phyloP scores from a whole-genome alignment of 1,140 invertebrate species.

The Tetramorium simillimum region DNA sequence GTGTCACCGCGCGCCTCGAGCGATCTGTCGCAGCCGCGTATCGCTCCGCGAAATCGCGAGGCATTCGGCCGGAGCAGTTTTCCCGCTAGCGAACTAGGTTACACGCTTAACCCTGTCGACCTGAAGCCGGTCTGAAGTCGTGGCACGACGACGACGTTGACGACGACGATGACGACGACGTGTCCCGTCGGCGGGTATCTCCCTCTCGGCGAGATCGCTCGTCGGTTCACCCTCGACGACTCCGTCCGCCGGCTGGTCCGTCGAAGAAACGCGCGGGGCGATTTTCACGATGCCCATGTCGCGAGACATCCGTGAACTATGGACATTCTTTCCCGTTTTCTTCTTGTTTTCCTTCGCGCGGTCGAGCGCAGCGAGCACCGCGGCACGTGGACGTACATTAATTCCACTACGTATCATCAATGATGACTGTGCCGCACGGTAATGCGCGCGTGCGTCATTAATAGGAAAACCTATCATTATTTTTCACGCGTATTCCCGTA shows the following conservation, averaged over 20 bases:
- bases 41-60: constrained; percentile 23
- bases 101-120: constrained; percentile 6
- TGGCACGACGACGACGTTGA: background rate
- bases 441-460: constrained; percentile 30
- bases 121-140: background rate
- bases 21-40: constrained; percentile 48
- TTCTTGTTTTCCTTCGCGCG: background rate
- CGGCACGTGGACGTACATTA: background rate
- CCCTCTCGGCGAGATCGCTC: background rate
- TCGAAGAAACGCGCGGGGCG: background rate
- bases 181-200: background rate
- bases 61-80: background rate
- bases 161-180: background rate
- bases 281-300: background rate
- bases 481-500: constrained; percentile 9
- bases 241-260: no score
- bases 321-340: background rate
- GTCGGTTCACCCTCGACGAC: background rate
- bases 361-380: background rate
- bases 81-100: background rate
- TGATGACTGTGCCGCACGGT: background rate
- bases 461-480: constrained; percentile 46
- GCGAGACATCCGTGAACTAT: background rate
- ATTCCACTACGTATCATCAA: background rate
- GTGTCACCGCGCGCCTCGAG: constrained; percentile 61